Percentiles rank a stretch among this genome's conserved stretches.
These are phyloP conservation scores for Nycteola revayana DNA, from an alignment of 2,888 invertebrate species.

Conservation along the genomic window DNA sequence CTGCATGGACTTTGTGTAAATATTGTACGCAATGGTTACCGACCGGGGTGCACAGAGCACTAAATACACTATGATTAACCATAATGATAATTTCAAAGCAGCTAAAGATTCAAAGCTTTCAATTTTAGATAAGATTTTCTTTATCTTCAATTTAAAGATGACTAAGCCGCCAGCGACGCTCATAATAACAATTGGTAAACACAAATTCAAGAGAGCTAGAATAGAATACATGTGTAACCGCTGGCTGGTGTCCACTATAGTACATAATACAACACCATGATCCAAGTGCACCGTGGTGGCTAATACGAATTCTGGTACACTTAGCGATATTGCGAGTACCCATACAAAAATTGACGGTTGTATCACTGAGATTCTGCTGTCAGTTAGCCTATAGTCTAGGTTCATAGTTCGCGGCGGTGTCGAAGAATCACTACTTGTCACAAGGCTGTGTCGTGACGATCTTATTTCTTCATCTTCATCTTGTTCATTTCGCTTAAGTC, in stretches of 20 bases:
- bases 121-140: slow-evolving; percentile 37
- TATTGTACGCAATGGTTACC: slow-evolving; percentile 48
- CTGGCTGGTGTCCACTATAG: slow-evolving; percentile 75
- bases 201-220: slow-evolving; percentile 63
- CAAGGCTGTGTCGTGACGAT: slow-evolving; percentile 73
- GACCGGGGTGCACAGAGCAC: slow-evolving; percentile 64
- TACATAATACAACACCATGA: slow-evolving; percentile 65
- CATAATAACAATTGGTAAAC: slow-evolving; percentile 63
- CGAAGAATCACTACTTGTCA: slow-evolving; percentile 70
- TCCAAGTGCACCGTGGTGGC: slow-evolving; percentile 70
- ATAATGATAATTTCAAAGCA: slow-evolving; percentile 63
- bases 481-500: slow-evolving; percentile 49
- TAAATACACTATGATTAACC: slow-evolving; percentile 56
- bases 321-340: slow-evolving; percentile 81
- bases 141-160: slow-evolving; percentile 54
- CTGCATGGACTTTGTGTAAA: slow-evolving; percentile 46
- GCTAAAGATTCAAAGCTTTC: slow-evolving; percentile 50
- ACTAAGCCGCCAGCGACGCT: slow-evolving; percentile 48
- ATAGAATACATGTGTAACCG: slow-evolving; percentile 65
- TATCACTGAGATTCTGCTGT: slow-evolving; percentile 68
- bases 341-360: slow-evolving; percentile 81
- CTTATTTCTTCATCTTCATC: slow-evolving; percentile 70
- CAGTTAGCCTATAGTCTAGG: slow-evolving; percentile 75
- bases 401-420: slow-evolving; percentile 77
- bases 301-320: slow-evolving; percentile 82